Percentiles rank a stretch among this genome's conserved stretches.
Evolutionary conservation across 2,797 vertebrate species (phyloP).

Genomic region (Nannoperca australis): DNA sequence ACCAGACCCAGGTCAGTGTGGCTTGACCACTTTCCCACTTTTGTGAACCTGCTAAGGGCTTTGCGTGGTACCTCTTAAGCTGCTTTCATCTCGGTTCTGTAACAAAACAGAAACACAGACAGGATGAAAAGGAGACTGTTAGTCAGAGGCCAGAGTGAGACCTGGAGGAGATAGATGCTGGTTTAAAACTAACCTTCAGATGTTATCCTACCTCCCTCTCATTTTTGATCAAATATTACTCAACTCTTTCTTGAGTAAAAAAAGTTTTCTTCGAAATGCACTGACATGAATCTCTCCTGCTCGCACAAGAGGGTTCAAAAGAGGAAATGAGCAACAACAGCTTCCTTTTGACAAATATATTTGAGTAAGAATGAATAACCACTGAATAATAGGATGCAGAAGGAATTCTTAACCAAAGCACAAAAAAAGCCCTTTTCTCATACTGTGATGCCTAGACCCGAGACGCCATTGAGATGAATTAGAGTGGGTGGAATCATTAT

Average conservation of each 20-base stretch:
- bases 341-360: conserved; percentile 53
- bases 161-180: conserved; percentile 28
- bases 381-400: conserved; percentile 47
- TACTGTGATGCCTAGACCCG: conserved; percentile 55
- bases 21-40: conserved; percentile 44
- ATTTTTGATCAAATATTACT: conserved; percentile 46
- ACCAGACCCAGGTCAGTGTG: conserved; percentile 79
- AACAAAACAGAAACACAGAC: conserved; percentile 40
- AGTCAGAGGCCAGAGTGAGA: conserved; percentile 48
- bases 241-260: background rate
- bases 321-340: conserved; percentile 26
- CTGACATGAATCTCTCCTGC: conserved; percentile 19
- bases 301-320: conserved; percentile 26
- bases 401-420: conserved; percentile 46
- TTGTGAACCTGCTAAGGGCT: conserved; percentile 39
- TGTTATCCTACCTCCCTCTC: conserved; percentile 11
- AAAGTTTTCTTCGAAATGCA: conserved; percentile 32
- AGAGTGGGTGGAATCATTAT: conserved; percentile 76
- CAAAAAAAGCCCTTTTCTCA: conserved; percentile 37
- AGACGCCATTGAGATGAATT: conserved; percentile 66
- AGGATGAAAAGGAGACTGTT: conserved; percentile 41
- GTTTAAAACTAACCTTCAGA: conserved; percentile 41
- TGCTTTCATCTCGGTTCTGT: conserved; percentile 43
- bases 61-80: conserved; percentile 44
- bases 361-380: conserved; percentile 58